These are phyloP conservation scores for Sebastes oblongus DNA, from an alignment of 2,797 vertebrate genomes.

Conservation along the genomic window DNA sequence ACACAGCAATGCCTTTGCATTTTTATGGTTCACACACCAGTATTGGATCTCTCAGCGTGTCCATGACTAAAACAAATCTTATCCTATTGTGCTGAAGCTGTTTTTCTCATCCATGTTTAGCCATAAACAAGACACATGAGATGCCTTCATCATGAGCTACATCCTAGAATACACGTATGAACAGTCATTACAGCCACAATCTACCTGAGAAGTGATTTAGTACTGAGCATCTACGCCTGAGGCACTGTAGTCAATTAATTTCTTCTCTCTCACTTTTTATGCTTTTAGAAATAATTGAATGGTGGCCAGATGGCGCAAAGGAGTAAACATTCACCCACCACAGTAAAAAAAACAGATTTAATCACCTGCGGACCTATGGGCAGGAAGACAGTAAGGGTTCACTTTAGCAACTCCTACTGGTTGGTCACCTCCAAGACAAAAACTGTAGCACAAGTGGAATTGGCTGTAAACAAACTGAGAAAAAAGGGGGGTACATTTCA, in stretches of 20 bases:
- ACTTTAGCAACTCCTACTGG: not conserved
- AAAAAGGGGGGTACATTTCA: not conserved
- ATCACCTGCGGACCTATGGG: conserved; percentile 7
- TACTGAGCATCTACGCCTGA: not conserved
- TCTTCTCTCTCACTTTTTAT: conserved; percentile 13
- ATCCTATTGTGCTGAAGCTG: not conserved
- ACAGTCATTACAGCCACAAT: not conserved
- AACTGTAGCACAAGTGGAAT: not conserved
- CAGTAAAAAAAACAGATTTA: conserved; percentile 15
- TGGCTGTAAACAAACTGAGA: not conserved
- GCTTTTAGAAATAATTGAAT: conserved; percentile 40
- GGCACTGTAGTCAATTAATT: not conserved
- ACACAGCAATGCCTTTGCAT: conserved; percentile 6
- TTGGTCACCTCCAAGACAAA: not conserved
- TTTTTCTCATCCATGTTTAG: not conserved
- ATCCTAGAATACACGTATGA: not conserved
- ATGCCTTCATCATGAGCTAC: not conserved
- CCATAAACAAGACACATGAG: not conserved
- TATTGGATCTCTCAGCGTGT: not conserved
- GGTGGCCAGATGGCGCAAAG: conserved; percentile 16
- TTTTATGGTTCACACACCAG: conserved; percentile 12
- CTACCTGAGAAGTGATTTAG: not conserved
- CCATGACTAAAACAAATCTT: conserved; percentile 1
- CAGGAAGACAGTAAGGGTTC: not conserved
- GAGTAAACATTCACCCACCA: conserved; percentile 14